A percentile compares a stretch with the other conserved stretches of the same genome.
Conservation (phyloP, 1,140 invertebrate species). For the Bombus breviceps region DNA sequence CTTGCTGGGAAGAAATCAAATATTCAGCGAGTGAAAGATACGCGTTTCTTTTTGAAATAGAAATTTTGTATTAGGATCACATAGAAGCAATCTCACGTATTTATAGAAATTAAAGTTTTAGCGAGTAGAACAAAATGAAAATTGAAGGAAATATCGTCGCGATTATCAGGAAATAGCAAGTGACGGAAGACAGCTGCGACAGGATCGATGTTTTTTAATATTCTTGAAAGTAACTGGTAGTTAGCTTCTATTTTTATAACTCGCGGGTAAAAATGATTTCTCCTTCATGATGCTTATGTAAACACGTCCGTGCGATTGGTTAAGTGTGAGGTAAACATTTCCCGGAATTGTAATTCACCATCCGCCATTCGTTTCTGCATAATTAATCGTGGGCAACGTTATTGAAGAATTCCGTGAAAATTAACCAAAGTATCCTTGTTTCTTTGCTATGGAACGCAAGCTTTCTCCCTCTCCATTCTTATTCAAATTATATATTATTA, state of each 20-base stretch:
- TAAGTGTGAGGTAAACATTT: conserved; percentile 52
- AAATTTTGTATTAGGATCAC: too few species aligned
- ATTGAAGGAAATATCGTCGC: background rate
- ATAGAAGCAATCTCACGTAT: too few species aligned
- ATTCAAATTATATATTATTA: too few species aligned
- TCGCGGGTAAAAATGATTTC: conserved; percentile 34
- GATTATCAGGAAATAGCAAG: background rate
- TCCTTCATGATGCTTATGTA: conserved; percentile 53
- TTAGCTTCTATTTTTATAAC: background rate
- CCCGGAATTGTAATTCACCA: conserved; percentile 52
- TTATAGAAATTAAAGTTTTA: conserved; percentile 74
- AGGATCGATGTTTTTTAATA: conserved; percentile 23
- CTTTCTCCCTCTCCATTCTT: background rate
- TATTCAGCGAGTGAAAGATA: too few species aligned
- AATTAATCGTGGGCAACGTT: conserved; percentile 32
- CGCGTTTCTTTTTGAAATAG: background rate
- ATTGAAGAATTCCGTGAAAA: background rate
- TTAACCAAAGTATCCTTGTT: background rate
- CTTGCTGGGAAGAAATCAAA: too few species aligned
- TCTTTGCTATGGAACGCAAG: background rate
- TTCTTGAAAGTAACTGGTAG: conserved; percentile 27
- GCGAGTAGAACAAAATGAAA: conserved; percentile 57
- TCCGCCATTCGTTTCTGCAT: conserved; percentile 32
- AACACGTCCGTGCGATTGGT: conserved; percentile 44
- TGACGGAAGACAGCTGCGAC: background rate